Conservation (phyloP, 2,113 vertebrate species). For the Alligator mississippiensis region DNA sequence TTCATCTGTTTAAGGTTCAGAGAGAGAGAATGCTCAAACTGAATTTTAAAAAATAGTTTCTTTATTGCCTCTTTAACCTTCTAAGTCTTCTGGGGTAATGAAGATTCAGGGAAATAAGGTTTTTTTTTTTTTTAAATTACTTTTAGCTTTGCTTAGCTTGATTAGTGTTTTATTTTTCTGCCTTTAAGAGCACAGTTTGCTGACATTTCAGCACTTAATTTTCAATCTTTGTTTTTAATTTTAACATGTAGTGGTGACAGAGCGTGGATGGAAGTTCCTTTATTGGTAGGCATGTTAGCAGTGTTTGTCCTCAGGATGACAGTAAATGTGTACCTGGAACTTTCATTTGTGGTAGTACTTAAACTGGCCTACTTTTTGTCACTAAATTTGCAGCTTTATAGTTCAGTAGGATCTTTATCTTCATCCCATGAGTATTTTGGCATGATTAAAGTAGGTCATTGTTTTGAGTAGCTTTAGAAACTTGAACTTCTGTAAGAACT, state of each 20-base stretch:
- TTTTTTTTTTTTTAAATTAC: not conserved
- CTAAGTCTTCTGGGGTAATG: not conserved
- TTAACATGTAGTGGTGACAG: not conserved
- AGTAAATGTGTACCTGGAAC: not conserved
- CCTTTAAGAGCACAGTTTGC: not conserved
- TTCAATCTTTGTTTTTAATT: not conserved
- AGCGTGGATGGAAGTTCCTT: not conserved
- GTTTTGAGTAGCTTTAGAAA: not conserved
- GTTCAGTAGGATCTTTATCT: not conserved
- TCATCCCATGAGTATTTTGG: not conserved
- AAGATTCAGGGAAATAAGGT: not conserved
- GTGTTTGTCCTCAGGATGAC: not conserved
- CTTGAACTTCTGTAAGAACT: not conserved
- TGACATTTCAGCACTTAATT: not conserved
- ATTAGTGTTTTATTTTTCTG: not conserved
- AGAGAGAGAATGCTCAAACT: not conserved
- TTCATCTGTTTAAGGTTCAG: not conserved
- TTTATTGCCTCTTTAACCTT: not conserved
- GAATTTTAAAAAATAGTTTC: not conserved
- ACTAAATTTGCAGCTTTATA: not conserved
- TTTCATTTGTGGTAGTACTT: not conserved
- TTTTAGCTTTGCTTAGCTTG: not conserved
- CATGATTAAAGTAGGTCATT: constrained; percentile 17
- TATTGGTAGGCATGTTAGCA: not conserved
- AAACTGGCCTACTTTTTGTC: not conserved